Conservation (phyloP, 2,888 invertebrate species). For the Macropis europaea region DNA sequence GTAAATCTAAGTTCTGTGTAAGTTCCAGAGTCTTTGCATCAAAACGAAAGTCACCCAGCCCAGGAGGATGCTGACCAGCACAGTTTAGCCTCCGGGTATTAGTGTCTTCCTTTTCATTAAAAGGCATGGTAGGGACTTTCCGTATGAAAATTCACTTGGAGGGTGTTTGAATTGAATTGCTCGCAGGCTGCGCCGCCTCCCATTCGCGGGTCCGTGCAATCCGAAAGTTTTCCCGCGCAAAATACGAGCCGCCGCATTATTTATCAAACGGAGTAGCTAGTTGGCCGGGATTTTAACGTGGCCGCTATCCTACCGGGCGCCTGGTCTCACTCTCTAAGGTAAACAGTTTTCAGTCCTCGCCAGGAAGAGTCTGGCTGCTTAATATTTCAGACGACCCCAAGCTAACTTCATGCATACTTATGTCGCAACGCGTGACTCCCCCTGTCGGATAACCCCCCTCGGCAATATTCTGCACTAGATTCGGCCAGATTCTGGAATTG, state of each 20-base stretch:
- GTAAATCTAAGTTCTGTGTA: too few species aligned
- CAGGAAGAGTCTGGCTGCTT: slow-evolving; percentile 65
- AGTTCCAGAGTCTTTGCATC: too few species aligned
- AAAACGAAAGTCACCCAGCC: too few species aligned
- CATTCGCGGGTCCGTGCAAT: slow-evolving; percentile 23
- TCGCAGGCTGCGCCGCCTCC: neutral
- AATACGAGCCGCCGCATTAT: slow-evolving; percentile 72
- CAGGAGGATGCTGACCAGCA: neutral
- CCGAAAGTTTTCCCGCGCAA: slow-evolving; percentile 62
- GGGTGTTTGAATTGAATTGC: slow-evolving; percentile 47
- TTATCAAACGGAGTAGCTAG: slow-evolving; percentile 72
- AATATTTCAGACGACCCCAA: slow-evolving; percentile 72
- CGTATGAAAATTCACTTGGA: slow-evolving; percentile 45
- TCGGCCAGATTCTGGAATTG: slow-evolving; percentile 10
- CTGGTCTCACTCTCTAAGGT: slow-evolving; percentile 51
- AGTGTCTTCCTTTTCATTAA: slow-evolving; percentile 44
- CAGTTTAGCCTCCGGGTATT: neutral
- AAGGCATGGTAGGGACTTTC: slow-evolving; percentile 32
- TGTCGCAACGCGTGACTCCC: slow-evolving; percentile 58
- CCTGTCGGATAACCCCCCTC: slow-evolving; percentile 39
- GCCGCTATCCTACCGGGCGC: slow-evolving; percentile 1
- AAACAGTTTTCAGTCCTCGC: slow-evolving; percentile 62
- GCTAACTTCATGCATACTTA: slow-evolving; percentile 74
- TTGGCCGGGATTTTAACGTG: slow-evolving; percentile 52
- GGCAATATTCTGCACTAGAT: slow-evolving; percentile 27